These are phyloP conservation scores for Mesocentrotus franciscanus DNA, from an alignment of 53 echinoderm and acorn worm genomes.

Conservation along the genomic window DNA sequence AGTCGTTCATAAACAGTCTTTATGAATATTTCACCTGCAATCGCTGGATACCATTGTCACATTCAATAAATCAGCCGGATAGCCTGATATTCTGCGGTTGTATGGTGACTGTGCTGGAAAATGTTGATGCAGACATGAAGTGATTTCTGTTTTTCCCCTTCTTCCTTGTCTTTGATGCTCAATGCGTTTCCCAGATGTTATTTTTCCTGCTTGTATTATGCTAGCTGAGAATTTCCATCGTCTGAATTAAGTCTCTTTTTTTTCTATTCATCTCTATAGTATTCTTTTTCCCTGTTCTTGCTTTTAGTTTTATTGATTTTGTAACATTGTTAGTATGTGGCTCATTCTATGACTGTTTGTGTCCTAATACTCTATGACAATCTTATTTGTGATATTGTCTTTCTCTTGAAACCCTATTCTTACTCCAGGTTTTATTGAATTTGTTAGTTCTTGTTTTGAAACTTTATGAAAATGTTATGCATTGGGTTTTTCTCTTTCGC, in stretches of 20 bases:
- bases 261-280: neutral
- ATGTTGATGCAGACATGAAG: slow-evolving; percentile 41
- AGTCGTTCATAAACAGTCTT: slow-evolving; percentile 29
- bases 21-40: slow-evolving; percentile 58
- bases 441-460: neutral
- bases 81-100: slow-evolving; percentile 28
- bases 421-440: neutral
- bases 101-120: slow-evolving; percentile 32
- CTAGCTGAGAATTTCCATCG: slow-evolving; percentile 13
- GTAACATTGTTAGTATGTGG: slow-evolving; percentile 25
- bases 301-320: slow-evolving; percentile 29
- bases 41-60: slow-evolving; percentile 45
- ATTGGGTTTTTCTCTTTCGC: too few relatives aligned
- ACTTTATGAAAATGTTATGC: neutral
- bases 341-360: neutral
- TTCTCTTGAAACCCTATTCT: neutral
- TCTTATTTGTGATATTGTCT: neutral
- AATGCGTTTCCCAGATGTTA: slow-evolving; percentile 44
- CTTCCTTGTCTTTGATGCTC: slow-evolving; percentile 37
- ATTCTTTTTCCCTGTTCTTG: slow-evolving; percentile 15
- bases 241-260: neutral
- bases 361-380: neutral
- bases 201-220: slow-evolving; percentile 39
- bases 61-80: slow-evolving; percentile 53
- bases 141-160: slow-evolving; percentile 17